Base-by-base conservation (phyloP, 2,888 invertebrate genomes). In the Sclerodermus sp. region DNA sequence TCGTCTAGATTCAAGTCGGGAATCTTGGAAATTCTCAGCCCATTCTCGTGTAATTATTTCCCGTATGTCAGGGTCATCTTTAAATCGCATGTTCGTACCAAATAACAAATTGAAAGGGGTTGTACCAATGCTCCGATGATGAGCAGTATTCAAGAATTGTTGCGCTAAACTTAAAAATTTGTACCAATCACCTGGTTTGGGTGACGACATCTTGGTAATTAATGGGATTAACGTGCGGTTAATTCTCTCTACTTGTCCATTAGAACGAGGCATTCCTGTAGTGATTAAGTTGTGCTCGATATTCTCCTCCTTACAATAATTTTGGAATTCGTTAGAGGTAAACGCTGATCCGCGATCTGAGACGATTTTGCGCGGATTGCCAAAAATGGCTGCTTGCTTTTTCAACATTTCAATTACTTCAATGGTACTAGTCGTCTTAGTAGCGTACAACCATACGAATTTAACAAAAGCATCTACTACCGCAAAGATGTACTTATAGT, bases 261-360 rank as follows among this genome's bases (percentile, higher is more conserved):
- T 77, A 8, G 68, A 67, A 40, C 74, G 48, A 8, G 77, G 73
- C 8, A 74, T 57, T 1, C 76, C 62, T 13, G 62, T 66, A 9
- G 62, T 64, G 31, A 63, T 74, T 8, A 54, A 45, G 3, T 67
- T 49, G 46, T 72, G 73, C 39, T 67, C 49, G 13, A 78, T 76
- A 0, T 57, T 55, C 45, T 77, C 70, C 4, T 60, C 58, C 13
- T 62, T 29, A 55, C 76, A 76, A 49, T 74, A 77, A 1, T 67
- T 54, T 50, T 60, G 13, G 44, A 78, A 78, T 1, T 66, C 68
- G 8, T 61, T 44, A 5, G 73, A 66, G 0, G 71, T 74, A 49
- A 71, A 79, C 1, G 79, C 76, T 2, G 72, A 58, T 2, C 76
- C 74, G 47, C 64, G 55, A 51, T 78, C 76, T 0, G 74, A 68